phyloP scores from a whole-genome alignment of 92 coral and sea anemone species.

The Ricordea florida region DNA sequence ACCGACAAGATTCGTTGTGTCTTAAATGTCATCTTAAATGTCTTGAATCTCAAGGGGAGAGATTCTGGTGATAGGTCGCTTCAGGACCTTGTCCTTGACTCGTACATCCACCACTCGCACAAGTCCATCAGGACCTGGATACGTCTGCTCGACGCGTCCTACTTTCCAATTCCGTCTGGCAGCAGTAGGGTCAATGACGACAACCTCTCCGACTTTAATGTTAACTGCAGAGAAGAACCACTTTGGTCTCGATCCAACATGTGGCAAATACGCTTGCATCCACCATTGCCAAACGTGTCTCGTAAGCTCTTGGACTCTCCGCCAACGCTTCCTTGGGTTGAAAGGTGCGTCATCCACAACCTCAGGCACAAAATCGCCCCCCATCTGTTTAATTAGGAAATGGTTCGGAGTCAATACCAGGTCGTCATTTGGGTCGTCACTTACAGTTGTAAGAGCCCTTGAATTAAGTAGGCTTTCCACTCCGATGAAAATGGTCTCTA shows the following conservation, averaged over 20 bases:
- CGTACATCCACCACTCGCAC: conserved; percentile 19
- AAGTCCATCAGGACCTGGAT: conserved; percentile 7
- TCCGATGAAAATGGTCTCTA: conserved; percentile 32
- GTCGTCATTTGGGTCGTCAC: conserved; percentile 41
- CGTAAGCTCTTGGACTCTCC: conserved; percentile 37
- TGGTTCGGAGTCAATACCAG: conserved; percentile 44
- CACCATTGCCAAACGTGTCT: conserved; percentile 48
- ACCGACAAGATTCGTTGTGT: neutral
- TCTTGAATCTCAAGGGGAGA: too few species aligned
- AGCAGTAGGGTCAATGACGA: conserved; percentile 28
- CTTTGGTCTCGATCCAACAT: conserved; percentile 42
- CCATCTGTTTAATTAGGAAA: conserved; percentile 29
- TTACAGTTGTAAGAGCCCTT: conserved; percentile 30
- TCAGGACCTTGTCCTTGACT: conserved; percentile 24
- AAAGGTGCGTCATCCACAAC: neutral
- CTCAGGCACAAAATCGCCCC: conserved; percentile 6
- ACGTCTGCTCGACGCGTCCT: conserved; percentile 15
- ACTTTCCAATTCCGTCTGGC: conserved; percentile 45
- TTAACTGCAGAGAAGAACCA: conserved; percentile 13
- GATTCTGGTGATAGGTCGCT: conserved; percentile 46
- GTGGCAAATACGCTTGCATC: conserved; percentile 38
- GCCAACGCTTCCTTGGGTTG: conserved; percentile 35
- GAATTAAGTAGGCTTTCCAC: conserved; percentile 52
- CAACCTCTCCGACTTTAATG: conserved; percentile 24
- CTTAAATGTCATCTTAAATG: conserved; percentile 27